Percentiles rank a stretch among this genome's conserved stretches.
Evolutionary conservation across 2,113 vertebrate genomes (phyloP).

Genomic region (Chaetura pelagica): DNA sequence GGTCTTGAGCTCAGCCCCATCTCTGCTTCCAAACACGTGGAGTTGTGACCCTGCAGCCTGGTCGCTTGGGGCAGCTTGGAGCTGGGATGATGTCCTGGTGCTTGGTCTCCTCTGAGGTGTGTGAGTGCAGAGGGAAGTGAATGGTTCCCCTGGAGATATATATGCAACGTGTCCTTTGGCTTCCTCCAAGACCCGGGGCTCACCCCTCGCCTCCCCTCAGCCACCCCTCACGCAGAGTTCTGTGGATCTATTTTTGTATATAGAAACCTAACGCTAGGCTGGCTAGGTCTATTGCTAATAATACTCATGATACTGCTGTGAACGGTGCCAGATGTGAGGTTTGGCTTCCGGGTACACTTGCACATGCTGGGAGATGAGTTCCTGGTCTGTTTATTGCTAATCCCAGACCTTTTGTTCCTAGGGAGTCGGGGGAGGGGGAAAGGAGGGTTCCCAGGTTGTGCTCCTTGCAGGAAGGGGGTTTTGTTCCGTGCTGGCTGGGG

Average conservation of each 20-base stretch:
- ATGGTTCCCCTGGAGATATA: neutral
- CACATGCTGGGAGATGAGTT: constrained; percentile 53
- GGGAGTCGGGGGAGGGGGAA: neutral
- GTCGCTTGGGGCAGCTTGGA: fast-evolving
- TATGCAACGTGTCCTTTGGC: neutral
- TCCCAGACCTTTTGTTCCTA: constrained; percentile 18
- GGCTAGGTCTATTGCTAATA: constrained; percentile 65
- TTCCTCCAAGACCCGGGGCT: constrained; percentile 9
- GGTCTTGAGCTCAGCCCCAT: neutral
- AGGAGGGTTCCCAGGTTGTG: neutral
- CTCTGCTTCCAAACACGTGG: fast-evolving
- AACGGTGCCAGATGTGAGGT: constrained; percentile 73
- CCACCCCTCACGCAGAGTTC: constrained; percentile 66
- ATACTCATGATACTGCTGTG: constrained; percentile 71
- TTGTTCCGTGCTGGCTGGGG: neutral
- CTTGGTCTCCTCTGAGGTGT: neutral
- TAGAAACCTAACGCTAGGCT: constrained; percentile 69
- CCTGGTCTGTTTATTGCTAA: constrained; percentile 31
- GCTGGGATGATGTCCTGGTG: neutral
- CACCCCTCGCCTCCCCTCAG: neutral
- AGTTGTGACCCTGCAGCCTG: fast-evolving
- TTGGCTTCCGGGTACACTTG: constrained; percentile 68
- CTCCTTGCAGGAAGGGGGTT: neutral
- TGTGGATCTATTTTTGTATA: constrained; percentile 82
- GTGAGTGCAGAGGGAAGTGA: neutral